Conservation (phyloP, 1,140 invertebrate genomes). For the Coenobita brevimanus region DNA sequence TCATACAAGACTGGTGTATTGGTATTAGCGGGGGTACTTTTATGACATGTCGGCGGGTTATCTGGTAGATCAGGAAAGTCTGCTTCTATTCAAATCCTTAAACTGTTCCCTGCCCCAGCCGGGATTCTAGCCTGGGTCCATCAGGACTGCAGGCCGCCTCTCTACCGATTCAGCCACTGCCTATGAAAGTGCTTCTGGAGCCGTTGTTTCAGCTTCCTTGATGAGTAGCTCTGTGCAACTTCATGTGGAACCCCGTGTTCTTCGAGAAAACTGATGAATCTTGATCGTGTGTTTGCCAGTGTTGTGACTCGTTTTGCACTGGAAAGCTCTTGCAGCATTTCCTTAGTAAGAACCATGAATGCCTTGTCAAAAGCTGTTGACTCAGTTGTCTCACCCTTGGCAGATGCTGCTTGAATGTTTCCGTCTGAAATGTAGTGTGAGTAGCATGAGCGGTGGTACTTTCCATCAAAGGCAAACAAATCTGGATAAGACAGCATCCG, state of each 20-base stretch:
- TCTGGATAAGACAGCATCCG: constrained; percentile 32
- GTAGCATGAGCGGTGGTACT: constrained; percentile 43
- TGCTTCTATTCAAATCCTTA: too few relatives aligned
- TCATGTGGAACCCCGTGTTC: constrained; percentile 7
- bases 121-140: too few relatives aligned
- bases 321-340: not conserved
- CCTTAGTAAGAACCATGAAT: constrained; percentile 4
- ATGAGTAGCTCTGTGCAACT: constrained; percentile 27
- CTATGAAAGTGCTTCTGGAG: constrained; percentile 27
- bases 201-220: constrained; percentile 21
- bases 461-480: constrained; percentile 42
- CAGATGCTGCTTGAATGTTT: constrained; percentile 22
- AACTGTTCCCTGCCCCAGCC: too few relatives aligned
- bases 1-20: too few relatives aligned
- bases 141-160: too few relatives aligned
- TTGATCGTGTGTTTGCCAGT: constrained; percentile 18
- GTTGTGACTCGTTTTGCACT: constrained; percentile 21
- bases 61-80: too few relatives aligned
- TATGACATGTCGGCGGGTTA: too few relatives aligned
- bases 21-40: too few relatives aligned
- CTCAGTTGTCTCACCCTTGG: not conserved
- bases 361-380: constrained; percentile 31
- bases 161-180: too few relatives aligned
- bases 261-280: constrained; percentile 17
- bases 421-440: constrained; percentile 40